Percentiles rank a stretch among this genome's conserved stretches.
phyloP scores from a whole-genome alignment of 2,888 invertebrate genomes.

The Sturmia bella region DNA sequence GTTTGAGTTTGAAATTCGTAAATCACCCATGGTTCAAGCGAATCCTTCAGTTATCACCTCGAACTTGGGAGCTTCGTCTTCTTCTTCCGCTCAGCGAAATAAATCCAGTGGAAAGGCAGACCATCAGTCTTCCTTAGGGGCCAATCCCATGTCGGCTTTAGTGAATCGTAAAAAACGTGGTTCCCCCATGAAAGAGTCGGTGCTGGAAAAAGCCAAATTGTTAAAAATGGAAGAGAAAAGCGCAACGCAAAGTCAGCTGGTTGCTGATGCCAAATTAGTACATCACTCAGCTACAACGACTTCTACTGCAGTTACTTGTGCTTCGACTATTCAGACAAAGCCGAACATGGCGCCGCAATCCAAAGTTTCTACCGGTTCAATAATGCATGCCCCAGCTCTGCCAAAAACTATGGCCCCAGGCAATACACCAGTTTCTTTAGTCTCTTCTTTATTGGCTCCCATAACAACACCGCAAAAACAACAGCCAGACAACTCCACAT shows the following conservation, averaged over 20 bases:
- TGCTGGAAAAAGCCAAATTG: slow-evolving; percentile 75
- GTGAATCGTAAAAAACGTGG: slow-evolving; percentile 77
- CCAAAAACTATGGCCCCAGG: slow-evolving; percentile 58
- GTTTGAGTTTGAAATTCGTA: slow-evolving; percentile 90
- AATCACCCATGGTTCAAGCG: slow-evolving; percentile 73
- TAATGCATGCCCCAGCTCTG: slow-evolving; percentile 63
- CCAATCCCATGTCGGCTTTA: slow-evolving; percentile 65
- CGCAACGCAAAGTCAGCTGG: slow-evolving; percentile 53
- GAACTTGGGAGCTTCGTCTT: slow-evolving; percentile 30
- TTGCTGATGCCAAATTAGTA: slow-evolving; percentile 69
- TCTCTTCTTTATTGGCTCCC: slow-evolving; percentile 39
- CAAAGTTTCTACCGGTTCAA: slow-evolving; percentile 43
- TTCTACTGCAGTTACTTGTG: slow-evolving; percentile 22
- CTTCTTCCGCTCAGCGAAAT: slow-evolving; percentile 34
- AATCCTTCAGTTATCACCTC: slow-evolving; percentile 55
- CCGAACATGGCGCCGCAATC: slow-evolving; percentile 29
- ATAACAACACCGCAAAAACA: slow-evolving; percentile 65
- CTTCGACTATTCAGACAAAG: slow-evolving; percentile 34
- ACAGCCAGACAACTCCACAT: slow-evolving; percentile 78
- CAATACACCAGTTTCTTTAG: slow-evolving; percentile 54
- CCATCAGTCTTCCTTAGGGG: slow-evolving; percentile 53
- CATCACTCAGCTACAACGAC: slow-evolving; percentile 49
- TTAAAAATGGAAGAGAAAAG: slow-evolving; percentile 72
- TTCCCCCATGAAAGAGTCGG: slow-evolving; percentile 78
- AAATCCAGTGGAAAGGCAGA: slow-evolving; percentile 45